Evolutionary conservation across 2,797 vertebrate species (phyloP), one percentile per base, ranked within the genome.

Genomic region (Sebastes steindachneri): DNA sequence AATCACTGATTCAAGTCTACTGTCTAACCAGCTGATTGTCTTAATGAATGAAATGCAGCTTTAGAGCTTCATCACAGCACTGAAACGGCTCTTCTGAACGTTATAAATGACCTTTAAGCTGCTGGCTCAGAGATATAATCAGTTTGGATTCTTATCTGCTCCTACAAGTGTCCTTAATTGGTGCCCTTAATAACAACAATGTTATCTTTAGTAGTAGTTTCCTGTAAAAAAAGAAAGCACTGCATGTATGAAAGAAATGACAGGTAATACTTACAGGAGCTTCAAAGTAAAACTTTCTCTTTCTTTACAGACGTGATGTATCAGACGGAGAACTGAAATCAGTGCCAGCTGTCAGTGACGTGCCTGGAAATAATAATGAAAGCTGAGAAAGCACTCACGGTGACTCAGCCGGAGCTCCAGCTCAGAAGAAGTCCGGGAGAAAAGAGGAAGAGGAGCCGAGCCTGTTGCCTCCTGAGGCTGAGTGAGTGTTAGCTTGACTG

Each of bases 401-500:
- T 37, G 80, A 86, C 12, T 88, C 66, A 66, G 66, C 26, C 25
- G 48, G 9, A 62, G 77, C 60, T 68, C n/a, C 63, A 4, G 10
- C 11, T 26, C 10, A 71, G 55, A 85, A 41, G 71, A 86, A 86
- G 80, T 7, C 63, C 75, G 67, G 58, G 11, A 76, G 57, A 75
- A 79, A 69, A 74, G 75, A 70, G 81, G 63, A 26, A 59, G 55
- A 62, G 2, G 26, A 55, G 21, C 17, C 7, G 26, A 77, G 73
- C 33, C 51, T 14, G 79, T 73, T 37, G 69, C 82, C 79, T 88
- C 76, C 73, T 53, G 54, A 83, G 80, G 85, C 59, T 55, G 63
- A 88, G 69, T 51, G 65, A 87, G 78, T 41, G 59, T 80, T 1
- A 81, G 84, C 71, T 33, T 71, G 92, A 94, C 94, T 89, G 90